Base-by-base conservation (phyloP, 1,140 invertebrate species). In the Arctopsyche grandis region DNA sequence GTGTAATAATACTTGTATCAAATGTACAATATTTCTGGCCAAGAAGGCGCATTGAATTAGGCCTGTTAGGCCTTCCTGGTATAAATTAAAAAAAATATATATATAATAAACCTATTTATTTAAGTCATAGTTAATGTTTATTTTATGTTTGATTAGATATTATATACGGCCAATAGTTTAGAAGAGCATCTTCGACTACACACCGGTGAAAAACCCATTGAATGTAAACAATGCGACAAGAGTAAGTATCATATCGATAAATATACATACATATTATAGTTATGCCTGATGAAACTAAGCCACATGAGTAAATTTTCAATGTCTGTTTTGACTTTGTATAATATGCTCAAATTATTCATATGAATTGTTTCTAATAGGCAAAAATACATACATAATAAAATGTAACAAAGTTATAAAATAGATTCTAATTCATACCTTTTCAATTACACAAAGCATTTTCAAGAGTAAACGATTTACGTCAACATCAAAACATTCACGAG, bases 161-260 rank as follows among this genome's bases (percentile, higher is more conserved):
- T 86, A 58, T 83, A 84, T 4, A 81, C 83, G 7, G 78, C 79
- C 10, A 69, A 77, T 19, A 83, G 82, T 69, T 82, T 85, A 58
- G 77, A 82, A 9, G 79, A 83, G 52, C 85, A 86, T 77, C 46
- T 83, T 4, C 58, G 83, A 52, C 52, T 84, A 12, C 85, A 86
- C 75, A 84, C 84, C 0, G 85, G 85, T 3, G 85, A 84, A 77
- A 83, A 83, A 70, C 83, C 83, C 0, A 81, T 83, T 44, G 60
- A 46, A 58, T 85, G 85, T 52, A 81, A 84, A 26, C 69, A 83
- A 38, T 85, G 85, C 60, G 82, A 81, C 19, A 84, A 84, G 77
- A 70, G 82, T 78, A 29, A 78, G 75, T 75, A 79, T 75, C 10
- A 24, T 48, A 21, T n/a, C n/a, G n/a, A n/a, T n/a, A n/a, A n/a